phyloP scores from a whole-genome alignment of 2,113 vertebrate genomes.

The Callipepla squamata region DNA sequence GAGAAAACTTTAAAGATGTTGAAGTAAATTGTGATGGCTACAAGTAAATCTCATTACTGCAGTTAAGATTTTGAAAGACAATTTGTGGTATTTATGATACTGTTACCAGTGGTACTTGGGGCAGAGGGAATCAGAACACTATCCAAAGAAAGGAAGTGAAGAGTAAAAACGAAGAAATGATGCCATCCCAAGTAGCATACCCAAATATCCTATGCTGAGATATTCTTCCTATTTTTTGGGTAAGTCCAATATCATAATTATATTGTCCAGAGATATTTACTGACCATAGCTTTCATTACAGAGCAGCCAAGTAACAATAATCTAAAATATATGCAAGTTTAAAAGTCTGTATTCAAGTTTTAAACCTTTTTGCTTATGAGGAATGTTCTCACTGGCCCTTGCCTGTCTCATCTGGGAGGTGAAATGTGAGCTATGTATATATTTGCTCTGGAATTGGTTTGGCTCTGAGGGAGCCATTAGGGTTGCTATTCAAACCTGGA shows the following conservation, averaged over 20 bases:
- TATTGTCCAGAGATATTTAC: constrained; percentile 54
- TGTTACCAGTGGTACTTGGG: not conserved
- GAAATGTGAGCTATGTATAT: constrained; percentile 45
- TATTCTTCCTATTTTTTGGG: not conserved
- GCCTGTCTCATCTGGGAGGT: constrained; percentile 71
- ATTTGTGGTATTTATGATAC: not conserved
- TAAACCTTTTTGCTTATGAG: constrained; percentile 66
- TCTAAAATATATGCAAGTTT: constrained; percentile 60
- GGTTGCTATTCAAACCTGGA: constrained; percentile 59
- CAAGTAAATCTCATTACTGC: not conserved
- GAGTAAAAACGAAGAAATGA: not conserved
- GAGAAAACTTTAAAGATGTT: not conserved
- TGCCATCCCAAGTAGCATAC: not conserved
- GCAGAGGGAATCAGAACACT: not conserved
- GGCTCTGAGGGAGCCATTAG: constrained; percentile 58
- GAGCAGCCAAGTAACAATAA: constrained; percentile 61
- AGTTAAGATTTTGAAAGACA: not conserved
- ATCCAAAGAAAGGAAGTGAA: not conserved
- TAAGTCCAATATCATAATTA: not conserved
- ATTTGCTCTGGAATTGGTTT: constrained; percentile 43
- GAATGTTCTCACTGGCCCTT: constrained; percentile 69
- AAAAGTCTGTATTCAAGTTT: constrained; percentile 64
- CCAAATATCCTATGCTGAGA: not conserved
- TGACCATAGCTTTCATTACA: constrained; percentile 45
- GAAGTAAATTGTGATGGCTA: not conserved